Percentiles rank a stretch among this genome's conserved stretches.
Conservation (phyloP, 1,140 invertebrate genomes). For the Kradibia gibbosae region DNA sequence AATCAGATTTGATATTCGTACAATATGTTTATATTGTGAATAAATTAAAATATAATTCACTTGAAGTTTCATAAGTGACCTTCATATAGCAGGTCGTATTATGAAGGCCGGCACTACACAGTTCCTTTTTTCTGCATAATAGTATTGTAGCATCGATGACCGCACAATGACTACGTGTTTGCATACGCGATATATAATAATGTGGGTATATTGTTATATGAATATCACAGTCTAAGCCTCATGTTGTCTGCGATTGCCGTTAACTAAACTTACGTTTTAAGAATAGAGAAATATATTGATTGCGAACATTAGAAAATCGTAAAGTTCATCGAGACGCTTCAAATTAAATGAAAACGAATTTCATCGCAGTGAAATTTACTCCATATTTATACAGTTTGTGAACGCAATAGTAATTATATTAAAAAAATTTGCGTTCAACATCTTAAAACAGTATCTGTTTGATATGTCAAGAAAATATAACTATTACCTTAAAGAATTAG, state of each 20-base stretch:
- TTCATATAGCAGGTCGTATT: not conserved
- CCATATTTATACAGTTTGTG: no score
- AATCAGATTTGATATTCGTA: no score
- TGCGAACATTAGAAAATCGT: no score
- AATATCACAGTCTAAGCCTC: not conserved
- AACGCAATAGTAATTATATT: no score
- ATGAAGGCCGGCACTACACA: not conserved
- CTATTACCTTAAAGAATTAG: not conserved
- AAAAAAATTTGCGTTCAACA: no score
- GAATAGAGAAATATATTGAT: no score
- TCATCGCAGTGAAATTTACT: no score
- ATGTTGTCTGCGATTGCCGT: not conserved
- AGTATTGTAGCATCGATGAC: not conserved
- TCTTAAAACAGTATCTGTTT: no score
- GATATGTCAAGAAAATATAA: not conserved
- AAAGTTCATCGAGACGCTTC: no score
- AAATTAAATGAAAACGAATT: no score
- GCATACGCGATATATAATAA: not conserved
- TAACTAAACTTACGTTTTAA: not conserved
- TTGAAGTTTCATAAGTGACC: not conserved
- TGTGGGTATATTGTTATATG: not conserved
- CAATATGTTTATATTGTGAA: not conserved
- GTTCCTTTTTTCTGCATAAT: not conserved
- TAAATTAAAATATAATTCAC: not conserved
- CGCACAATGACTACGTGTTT: not conserved